Percentiles rank a stretch among this genome's conserved stretches.
These are phyloP conservation scores for Rhagonycha fulva DNA, from an alignment of 2,888 invertebrate species.

Conservation along the genomic window DNA sequence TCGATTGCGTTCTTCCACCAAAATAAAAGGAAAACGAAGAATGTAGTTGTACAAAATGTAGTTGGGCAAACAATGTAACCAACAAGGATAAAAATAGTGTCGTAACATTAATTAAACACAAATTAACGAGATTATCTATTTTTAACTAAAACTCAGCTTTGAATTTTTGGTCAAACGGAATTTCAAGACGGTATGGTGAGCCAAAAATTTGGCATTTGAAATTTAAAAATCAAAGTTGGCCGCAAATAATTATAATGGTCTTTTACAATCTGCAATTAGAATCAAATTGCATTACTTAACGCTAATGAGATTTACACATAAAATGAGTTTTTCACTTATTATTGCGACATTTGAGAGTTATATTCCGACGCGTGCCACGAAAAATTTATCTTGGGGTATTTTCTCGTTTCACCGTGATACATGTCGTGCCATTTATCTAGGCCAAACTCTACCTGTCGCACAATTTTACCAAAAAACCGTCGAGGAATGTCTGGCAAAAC, in stretches of 20 bases:
- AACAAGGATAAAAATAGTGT: constrained; percentile 20
- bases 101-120: constrained; percentile 24
- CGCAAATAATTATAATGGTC: constrained; percentile 34
- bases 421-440: background rate
- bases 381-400: background rate
- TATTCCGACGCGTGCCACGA: background rate
- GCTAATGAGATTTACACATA: constrained; percentile 26
- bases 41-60: background rate
- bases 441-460: background rate
- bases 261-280: constrained; percentile 25
- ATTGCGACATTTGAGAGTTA: constrained; percentile 4
- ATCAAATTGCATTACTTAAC: constrained; percentile 21
- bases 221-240: constrained; percentile 46
- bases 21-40: constrained; percentile 2
- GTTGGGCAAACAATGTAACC: constrained; percentile 9
- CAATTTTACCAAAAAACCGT: background rate
- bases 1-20: constrained; percentile 4
- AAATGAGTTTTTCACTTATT: constrained; percentile 14
- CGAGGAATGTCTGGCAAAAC: background rate
- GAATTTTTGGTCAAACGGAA: constrained; percentile 52
- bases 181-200: constrained; percentile 44
- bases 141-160: constrained; percentile 45
- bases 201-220: constrained; percentile 57
- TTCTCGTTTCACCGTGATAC: background rate
- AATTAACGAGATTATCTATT: constrained; percentile 44